Evolutionary conservation across 1,140 invertebrate species (phyloP), one percentile per base, ranked within the genome.

Genomic region (Psilanteris sp.): DNA sequence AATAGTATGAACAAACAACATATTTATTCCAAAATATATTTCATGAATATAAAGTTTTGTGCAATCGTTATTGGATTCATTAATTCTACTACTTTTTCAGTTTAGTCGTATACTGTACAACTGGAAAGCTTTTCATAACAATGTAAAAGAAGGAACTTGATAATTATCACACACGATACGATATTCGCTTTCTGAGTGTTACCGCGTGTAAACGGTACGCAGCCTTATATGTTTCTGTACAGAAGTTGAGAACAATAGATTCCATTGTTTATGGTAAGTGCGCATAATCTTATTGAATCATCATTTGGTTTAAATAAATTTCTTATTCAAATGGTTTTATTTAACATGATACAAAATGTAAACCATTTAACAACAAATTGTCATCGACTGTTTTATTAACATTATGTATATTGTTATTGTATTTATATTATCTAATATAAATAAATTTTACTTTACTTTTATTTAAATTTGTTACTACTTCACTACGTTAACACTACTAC

Each of bases 151-250:
- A 57, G 34, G 67, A 55, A 62, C 61, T 50, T 50, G 61, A 77
- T 77, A 67, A 41, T 68, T 77, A 79, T 79, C 77, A 59, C 77
- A 73, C 64, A 59, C 77, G 46, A 77, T 62, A 48, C 67, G 73
- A 70, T 76, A 77, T 73, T 77, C 57, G 44, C 59, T 67, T 73
- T 70, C 62, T 68, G 61, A 62, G 77, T 79, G 77, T 76, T 73
- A 79, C 57, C 50, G 46, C 57, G 37, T 76, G 50, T 68, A 76
- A 71, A 76, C 72, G 66, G 67, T 72, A 31, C 59, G 66, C 37
- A 36, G 61, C 48, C 68, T 73, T 68, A 79, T 73, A 36, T 72
- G 52, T 66, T 61, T 37, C 29, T 24, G 44, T 20, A 32, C 57
- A 55, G 48, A 55, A 54, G 57, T 34, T 57, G 72, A 71, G 46